Evolutionary conservation across 2,797 vertebrate species (phyloP), one percentile per base, ranked within the genome.

Genomic region (Eulemur coronatus): DNA sequence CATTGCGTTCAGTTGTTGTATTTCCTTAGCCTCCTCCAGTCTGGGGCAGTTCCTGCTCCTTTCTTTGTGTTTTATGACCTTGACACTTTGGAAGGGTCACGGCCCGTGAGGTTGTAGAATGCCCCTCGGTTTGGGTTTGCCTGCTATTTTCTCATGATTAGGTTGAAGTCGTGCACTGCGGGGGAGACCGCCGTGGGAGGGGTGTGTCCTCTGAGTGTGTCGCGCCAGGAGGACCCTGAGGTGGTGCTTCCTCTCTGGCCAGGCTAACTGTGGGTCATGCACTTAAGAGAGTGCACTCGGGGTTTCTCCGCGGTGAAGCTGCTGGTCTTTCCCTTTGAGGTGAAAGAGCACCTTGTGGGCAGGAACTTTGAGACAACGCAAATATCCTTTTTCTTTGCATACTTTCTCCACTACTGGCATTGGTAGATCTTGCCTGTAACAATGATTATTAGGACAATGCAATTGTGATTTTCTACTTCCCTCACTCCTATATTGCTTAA

Each of bases 131-230:
- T 7, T 28, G n/a, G 28, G 20, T 33, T 15, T 17, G 15, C 10
- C 48, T 72, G n/a, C 41, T 61, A 4, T 63, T n/a, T 86, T 55
- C 80, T 89, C 20, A 1, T 2, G 13, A 22, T 48, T 30, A 35
- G 2, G 41, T 4, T 4, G 22, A 30, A 7, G 28, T 14, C 52
- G 2, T 9, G 7, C 8, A 9, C 46, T 80, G 33, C 18, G 15
- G 28, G 41, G 18, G 81, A n/a, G n/a, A 67, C 57, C 1, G 9
- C 7, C 17, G 4, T 3, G 5, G 13, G 65, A 26, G 18, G 0
- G 0, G 6, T 57, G 6, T 57, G 7, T 33, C 48, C 50, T 38
- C 38, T 5, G 2, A 35, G 59, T 2, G 4, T 8, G 2, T 52
- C 7, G 0, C 7, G 33, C n/a, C 33, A 1, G 69, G 55, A 75